A percentile compares a stretch with the other conserved stretches of the same genome.
Evolutionary conservation across 2,113 vertebrate species (phyloP).

Genomic region (Sminthopsis crassicaudata): DNA sequence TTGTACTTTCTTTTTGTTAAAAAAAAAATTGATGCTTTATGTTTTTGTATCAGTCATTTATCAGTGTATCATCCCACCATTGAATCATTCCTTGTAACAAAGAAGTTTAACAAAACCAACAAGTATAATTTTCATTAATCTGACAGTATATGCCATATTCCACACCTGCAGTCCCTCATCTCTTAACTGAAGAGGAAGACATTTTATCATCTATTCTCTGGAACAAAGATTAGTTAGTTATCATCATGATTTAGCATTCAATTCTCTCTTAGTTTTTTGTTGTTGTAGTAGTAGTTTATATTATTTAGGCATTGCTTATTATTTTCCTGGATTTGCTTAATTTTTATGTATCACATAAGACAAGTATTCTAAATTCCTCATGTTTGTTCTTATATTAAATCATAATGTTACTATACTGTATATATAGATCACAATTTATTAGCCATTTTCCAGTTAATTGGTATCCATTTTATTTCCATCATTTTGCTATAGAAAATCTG

Average conservation of each 20-base stretch:
- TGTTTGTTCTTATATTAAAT: background rate
- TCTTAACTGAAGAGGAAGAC: background rate
- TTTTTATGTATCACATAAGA: background rate
- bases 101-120: background rate
- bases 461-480: background rate
- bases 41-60: background rate
- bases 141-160: background rate
- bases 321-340: background rate
- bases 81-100: background rate
- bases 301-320: background rate
- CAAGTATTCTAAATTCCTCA: background rate
- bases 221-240: background rate
- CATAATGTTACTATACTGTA: background rate
- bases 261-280: background rate
- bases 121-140: background rate
- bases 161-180: background rate
- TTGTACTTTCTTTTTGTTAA: background rate
- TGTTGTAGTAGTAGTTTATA: background rate
- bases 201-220: background rate
- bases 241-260: background rate
- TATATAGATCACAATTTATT: background rate
- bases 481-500: background rate
- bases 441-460: background rate
- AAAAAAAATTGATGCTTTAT: background rate
- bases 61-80: background rate